These are phyloP conservation scores for Batillaria attramentaria DNA, from an alignment of 1,140 invertebrate genomes.

Conservation along the genomic window DNA sequence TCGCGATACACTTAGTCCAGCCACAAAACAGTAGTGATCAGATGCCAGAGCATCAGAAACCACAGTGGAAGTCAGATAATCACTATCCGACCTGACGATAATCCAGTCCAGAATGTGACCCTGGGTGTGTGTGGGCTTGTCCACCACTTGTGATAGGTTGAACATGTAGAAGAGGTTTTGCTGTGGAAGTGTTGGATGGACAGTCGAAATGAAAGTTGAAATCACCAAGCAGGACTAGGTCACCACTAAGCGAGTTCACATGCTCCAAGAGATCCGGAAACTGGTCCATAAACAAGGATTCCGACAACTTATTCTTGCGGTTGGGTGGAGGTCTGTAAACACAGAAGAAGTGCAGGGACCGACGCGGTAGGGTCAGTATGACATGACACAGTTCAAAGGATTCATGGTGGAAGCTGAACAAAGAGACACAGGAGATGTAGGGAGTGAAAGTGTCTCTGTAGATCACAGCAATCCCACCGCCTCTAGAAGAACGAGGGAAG, in stretches of 20 bases:
- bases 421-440: not conserved
- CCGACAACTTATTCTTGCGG: not conserved
- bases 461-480: not conserved
- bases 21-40: no score
- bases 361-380: not conserved
- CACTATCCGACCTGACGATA: no score
- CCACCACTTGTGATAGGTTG: no score
- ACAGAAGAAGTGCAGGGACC: not conserved
- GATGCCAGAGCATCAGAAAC: no score
- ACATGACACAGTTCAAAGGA: not conserved
- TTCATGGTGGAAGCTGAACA: not conserved
- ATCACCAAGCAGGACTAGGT: not conserved
- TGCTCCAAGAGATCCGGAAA: not conserved
- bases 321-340: not conserved
- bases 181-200: no score
- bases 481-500: not conserved
- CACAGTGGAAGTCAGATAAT: no score
- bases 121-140: no score
- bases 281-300: not conserved
- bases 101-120: no score
- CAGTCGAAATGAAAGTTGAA: constrained; percentile 9
- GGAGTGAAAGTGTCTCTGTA: not conserved
- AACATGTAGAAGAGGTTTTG: no score
- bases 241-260: not conserved
- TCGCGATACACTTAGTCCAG: no score